Conservation (phyloP, 2,888 invertebrate genomes). For the Sabellastarte sp. region DNA sequence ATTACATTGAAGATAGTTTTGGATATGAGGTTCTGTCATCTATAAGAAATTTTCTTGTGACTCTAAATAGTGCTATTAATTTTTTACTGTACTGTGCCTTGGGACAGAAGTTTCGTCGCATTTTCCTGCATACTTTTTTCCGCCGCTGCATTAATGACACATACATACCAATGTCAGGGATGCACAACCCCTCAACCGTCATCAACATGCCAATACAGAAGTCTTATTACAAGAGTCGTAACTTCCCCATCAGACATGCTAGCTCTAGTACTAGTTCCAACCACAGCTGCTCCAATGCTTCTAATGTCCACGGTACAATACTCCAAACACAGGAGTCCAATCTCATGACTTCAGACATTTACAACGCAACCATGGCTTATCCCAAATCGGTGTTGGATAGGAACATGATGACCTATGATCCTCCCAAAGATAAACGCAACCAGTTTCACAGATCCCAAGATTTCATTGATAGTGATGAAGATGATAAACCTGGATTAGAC, state of each 20-base stretch:
- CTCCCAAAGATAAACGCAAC: neutral
- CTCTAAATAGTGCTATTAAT: slow-evolving; percentile 95
- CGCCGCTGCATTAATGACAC: slow-evolving; percentile 30
- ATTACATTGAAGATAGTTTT: slow-evolving; percentile 60
- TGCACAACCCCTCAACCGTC: slow-evolving; percentile 16
- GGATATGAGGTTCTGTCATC: slow-evolving; percentile 62
- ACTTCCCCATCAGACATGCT: neutral
- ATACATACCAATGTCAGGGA: slow-evolving; percentile 24
- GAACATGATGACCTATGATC: neutral
- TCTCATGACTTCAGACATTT: no score
- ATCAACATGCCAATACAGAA: neutral
- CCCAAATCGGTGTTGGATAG: neutral
- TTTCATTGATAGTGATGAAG: neutral
- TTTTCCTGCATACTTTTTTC: slow-evolving; percentile 53
- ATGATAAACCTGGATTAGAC: neutral
- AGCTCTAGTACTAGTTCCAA: neutral
- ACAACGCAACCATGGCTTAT: neutral
- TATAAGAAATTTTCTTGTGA: slow-evolving; percentile 79
- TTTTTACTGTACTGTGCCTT: slow-evolving; percentile 97
- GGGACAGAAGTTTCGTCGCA: slow-evolving; percentile 83
- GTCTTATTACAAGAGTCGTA: neutral
- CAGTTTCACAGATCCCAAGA: neutral
- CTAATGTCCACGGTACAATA: neutral
- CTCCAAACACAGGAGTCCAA: neutral
- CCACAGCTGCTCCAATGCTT: neutral